phyloP scores from a whole-genome alignment of 2,888 invertebrate genomes.

The Melieria omissa region DNA sequence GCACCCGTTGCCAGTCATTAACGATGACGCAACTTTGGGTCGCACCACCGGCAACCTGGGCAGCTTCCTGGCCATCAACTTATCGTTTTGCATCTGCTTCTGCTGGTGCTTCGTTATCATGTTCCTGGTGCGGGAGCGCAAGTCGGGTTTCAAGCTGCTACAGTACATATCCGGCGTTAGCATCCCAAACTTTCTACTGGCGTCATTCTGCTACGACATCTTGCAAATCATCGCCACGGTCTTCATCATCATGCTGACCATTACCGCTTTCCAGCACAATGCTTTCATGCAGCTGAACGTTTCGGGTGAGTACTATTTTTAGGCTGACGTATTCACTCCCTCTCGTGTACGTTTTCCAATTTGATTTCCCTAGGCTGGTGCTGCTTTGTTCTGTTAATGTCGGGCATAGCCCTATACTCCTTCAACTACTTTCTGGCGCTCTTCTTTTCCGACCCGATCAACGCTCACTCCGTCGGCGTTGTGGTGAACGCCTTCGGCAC shows the following conservation, averaged over 20 bases:
- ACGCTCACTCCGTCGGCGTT: constrained; percentile 38
- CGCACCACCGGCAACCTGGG: constrained; percentile 33
- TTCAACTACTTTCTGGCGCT: constrained; percentile 50
- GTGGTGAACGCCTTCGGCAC: constrained; percentile 38
- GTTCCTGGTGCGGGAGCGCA: constrained; percentile 36
- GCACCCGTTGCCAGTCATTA: constrained; percentile 43
- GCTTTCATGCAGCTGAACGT: neutral
- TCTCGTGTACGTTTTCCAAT: constrained; percentile 28
- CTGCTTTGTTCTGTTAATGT: constrained; percentile 23
- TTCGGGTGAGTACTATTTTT: too few relatives aligned
- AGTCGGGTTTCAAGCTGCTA: constrained; percentile 40
- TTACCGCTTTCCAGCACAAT: neutral
- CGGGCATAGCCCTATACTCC: constrained; percentile 35
- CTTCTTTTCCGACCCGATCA: constrained; percentile 72
- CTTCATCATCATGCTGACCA: constrained; percentile 16
- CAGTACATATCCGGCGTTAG: constrained; percentile 48
- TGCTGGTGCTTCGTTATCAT: constrained; percentile 40
- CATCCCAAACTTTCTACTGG: constrained; percentile 23
- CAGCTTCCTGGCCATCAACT: constrained; percentile 43
- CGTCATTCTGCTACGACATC: constrained; percentile 53
- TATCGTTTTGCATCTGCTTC: constrained; percentile 42
- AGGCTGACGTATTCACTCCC: too few relatives aligned
- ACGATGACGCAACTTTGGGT: neutral
- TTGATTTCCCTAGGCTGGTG: constrained; percentile 40
- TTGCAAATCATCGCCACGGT: constrained; percentile 21